Evolutionary conservation across 2,888 invertebrate genomes (phyloP), one percentile per base, ranked within the genome.

Genomic region (Yponomeuta evonymella): DNA sequence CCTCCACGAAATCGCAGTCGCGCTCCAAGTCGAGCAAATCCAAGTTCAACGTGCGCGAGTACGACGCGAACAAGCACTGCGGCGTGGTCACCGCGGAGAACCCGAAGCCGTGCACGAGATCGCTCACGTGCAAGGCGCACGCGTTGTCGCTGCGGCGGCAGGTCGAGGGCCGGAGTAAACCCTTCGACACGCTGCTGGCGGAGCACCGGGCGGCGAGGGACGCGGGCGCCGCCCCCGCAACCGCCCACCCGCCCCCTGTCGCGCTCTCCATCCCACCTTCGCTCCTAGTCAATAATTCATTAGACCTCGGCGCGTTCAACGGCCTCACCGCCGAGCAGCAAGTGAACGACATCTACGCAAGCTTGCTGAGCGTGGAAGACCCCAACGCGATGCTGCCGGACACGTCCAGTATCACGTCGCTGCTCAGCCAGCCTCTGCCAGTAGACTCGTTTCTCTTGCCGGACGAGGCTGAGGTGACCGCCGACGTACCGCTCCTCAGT

Each of bases 1-100:
- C 77, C 70, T 79, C 79, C 63, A 74, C 81, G 70, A 83, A 83
- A 74, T 78, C 84, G 65, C 76, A 79, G 70, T 82, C 83, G 58
- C 83, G 85, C 74, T 80, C 83, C 43, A 90, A 87, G 77, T 79
- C 86, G 58, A 85, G 83, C 78, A 92, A 91, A 78, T 85, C 87
- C 72, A 92, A 92, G 78, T 88, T 89, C 76, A 88, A 86, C 75
- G 90, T 93, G 74, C 92, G 96, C 73, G 95, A 96, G 81, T 97
- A 96, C 86, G 96, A 97, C 84, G 95, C 97, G 29, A 95, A 97
- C 82, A 94, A 95, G 76, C 97, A 97, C 82, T 97, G 97, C 83
- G 97, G 97, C 2, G 97, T 97, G 23, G 87, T 94, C 76, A 94
- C 93, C 71, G 94, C 93, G 2, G 96, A 95, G 75, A 94, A 93